A percentile compares a stretch with the other conserved stretches of the same genome.
These are phyloP conservation scores for Lycaena phlaeas DNA, from an alignment of 2,888 invertebrate genomes.

Conservation along the genomic window DNA sequence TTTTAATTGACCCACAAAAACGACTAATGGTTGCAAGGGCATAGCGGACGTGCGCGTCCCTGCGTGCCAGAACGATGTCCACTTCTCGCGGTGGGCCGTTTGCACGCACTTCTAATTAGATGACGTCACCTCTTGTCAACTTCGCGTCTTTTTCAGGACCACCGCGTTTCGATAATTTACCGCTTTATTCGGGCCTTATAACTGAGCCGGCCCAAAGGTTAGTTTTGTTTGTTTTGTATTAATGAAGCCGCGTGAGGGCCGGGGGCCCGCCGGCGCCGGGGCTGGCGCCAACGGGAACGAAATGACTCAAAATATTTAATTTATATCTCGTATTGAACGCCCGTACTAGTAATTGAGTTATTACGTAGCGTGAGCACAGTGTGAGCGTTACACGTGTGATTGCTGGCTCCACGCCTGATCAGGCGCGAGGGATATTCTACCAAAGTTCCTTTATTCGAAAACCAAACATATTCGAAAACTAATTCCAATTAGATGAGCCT, in stretches of 20 bases:
- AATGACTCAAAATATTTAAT: constrained; percentile 65
- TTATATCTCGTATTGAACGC: constrained; percentile 56
- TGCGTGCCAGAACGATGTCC: constrained; percentile 20
- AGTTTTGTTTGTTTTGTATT: constrained; percentile 71
- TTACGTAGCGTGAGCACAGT: too few species aligned
- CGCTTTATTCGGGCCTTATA: constrained; percentile 72
- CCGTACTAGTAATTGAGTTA: constrained; percentile 62
- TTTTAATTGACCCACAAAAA: constrained; percentile 41
- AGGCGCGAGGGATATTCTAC: too few species aligned
- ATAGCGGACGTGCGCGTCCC: constrained; percentile 36
- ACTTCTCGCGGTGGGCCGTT: constrained; percentile 52
- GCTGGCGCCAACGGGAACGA: constrained; percentile 60
- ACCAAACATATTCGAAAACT: too few species aligned
- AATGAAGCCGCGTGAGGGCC: constrained; percentile 62
- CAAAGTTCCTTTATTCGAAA: too few species aligned
- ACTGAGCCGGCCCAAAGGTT: constrained; percentile 65
- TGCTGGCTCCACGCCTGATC: too few species aligned
- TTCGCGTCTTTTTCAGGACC: constrained; percentile 66
- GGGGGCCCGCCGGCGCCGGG: constrained; percentile 64
- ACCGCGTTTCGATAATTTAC: constrained; percentile 69
- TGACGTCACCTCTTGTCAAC: constrained; percentile 59
- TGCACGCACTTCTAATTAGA: constrained; percentile 52
- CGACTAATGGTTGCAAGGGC: constrained; percentile 37
- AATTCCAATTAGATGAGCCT: too few species aligned
- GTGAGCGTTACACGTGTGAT: too few species aligned